Percentiles rank a stretch among this genome's conserved stretches.
Conservation (phyloP, 2,888 invertebrate species). For the Dasysyrphus albostriatus region DNA sequence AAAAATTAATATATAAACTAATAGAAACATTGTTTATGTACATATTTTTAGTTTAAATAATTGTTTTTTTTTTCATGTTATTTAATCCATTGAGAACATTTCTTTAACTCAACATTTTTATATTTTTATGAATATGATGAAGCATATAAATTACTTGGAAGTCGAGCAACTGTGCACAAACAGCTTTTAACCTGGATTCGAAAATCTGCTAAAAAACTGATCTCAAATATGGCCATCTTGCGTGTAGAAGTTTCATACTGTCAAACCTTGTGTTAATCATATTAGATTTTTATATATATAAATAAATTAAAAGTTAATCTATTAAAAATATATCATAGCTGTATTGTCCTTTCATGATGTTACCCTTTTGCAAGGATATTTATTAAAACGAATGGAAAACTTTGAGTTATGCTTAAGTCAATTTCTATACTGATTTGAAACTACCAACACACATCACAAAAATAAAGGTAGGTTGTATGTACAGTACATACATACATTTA, state of each 20-base stretch:
- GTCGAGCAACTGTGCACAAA: neutral
- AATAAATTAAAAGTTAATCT: neutral
- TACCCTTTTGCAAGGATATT: neutral
- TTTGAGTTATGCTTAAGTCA: too few relatives aligned
- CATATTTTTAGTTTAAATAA: neutral
- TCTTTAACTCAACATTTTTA: slow-evolving; percentile 34
- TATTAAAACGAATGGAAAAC: too few relatives aligned
- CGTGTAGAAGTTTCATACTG: slow-evolving; percentile 45
- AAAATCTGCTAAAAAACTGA: slow-evolving; percentile 26
- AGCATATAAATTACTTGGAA: slow-evolving; percentile 55
- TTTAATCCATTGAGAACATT: neutral
- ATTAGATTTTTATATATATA: neutral
- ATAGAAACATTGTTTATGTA: too few relatives aligned
- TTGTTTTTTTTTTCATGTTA: neutral
- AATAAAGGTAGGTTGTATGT: too few relatives aligned
- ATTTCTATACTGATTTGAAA: too few relatives aligned
- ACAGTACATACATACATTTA: too few relatives aligned
- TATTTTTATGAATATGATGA: slow-evolving; percentile 44
- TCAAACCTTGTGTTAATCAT: slow-evolving; percentile 22
- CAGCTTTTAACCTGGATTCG: slow-evolving; percentile 46
- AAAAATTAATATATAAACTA: too few relatives aligned
- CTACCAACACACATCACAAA: too few relatives aligned
- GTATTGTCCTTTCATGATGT: neutral
- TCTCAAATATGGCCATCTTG: slow-evolving; percentile 52
- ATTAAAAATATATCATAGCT: neutral